Evolutionary conservation across 2,888 invertebrate species (phyloP).

Genomic region (Argynnis bischoffii): DNA sequence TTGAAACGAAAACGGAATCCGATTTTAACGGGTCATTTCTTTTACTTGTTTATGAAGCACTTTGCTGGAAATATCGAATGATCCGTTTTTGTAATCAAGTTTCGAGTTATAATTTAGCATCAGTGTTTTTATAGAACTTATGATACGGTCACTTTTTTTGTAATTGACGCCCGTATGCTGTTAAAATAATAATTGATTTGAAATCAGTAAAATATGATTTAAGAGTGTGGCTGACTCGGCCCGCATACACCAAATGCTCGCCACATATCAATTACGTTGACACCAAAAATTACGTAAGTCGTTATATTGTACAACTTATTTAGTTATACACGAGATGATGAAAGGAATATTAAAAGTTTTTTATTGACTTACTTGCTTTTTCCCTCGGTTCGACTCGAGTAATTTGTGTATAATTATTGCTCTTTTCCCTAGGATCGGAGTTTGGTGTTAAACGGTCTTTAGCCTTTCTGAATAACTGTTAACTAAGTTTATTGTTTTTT

Average conservation of each 20-base stretch:
- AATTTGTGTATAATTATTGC: too few species aligned
- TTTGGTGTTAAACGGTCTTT: too few species aligned
- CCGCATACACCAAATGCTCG: slow-evolving; percentile 70
- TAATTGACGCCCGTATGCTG: slow-evolving; percentile 60
- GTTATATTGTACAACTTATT: slow-evolving; percentile 66
- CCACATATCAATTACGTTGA: slow-evolving; percentile 78
- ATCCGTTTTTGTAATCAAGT: slow-evolving; percentile 27
- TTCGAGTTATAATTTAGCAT: slow-evolving; percentile 20
- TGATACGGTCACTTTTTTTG: slow-evolving; percentile 6
- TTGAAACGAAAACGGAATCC: slow-evolving; percentile 65
- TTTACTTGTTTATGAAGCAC: slow-evolving; percentile 69
- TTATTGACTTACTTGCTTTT: neutral
- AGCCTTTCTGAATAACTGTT: too few species aligned
- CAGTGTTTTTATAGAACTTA: slow-evolving; percentile 10
- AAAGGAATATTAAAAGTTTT: slow-evolving; percentile 19
- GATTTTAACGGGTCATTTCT: slow-evolving; percentile 68
- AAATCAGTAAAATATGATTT: slow-evolving; percentile 63
- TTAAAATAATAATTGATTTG: slow-evolving; percentile 56
- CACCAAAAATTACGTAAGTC: slow-evolving; percentile 63
- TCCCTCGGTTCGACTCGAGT: too few species aligned
- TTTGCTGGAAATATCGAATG: slow-evolving; percentile 58
- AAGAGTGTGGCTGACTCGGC: slow-evolving; percentile 56
- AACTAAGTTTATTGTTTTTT: too few species aligned
- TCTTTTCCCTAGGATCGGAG: too few species aligned
- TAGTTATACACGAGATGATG: slow-evolving; percentile 41